phyloP scores from a whole-genome alignment of 2,888 invertebrate genomes.

The Ectropis crepuscularia region DNA sequence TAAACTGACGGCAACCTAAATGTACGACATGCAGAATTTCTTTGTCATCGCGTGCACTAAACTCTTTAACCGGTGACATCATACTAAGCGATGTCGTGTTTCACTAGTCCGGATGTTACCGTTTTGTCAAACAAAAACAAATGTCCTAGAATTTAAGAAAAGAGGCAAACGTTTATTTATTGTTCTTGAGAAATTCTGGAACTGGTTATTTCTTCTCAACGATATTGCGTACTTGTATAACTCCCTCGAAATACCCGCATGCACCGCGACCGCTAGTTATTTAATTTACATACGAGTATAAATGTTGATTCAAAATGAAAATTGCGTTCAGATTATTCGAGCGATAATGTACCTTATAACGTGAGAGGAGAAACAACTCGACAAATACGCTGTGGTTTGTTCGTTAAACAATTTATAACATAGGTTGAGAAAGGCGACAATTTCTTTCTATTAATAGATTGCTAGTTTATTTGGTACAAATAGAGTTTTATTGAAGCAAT shows the following conservation, averaged over 20 bases:
- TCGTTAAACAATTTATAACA: too few relatives aligned
- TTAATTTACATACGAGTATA: slow-evolving; percentile 7
- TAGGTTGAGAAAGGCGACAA: neutral
- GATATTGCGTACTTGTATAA: neutral
- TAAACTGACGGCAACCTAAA: slow-evolving; percentile 43
- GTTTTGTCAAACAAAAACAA: slow-evolving; percentile 6
- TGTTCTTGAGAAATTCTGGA: neutral
- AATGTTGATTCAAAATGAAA: slow-evolving; percentile 14
- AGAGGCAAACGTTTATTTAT: neutral
- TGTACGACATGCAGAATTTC: slow-evolving; percentile 14
- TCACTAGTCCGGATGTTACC: slow-evolving; percentile 18
- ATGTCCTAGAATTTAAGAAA: neutral
- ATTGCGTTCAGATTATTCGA: slow-evolving; percentile 9
- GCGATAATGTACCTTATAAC: neutral
- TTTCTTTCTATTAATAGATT: slow-evolving; percentile 5
- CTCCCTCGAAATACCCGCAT: slow-evolving; percentile 12
- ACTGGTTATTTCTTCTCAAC: neutral
- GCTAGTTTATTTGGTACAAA: slow-evolving; percentile 48
- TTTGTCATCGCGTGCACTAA: slow-evolving; percentile 8
- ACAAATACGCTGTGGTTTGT: too few relatives aligned
- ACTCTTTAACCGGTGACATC: slow-evolving; percentile 28
- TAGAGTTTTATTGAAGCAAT: slow-evolving; percentile 53
- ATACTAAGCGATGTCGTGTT: slow-evolving; percentile 27
- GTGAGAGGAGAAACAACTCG: neutral
- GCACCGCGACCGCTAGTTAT: slow-evolving; percentile 5